phyloP scores from a whole-genome alignment of 2,113 vertebrate species.

The Corvus cornix region DNA sequence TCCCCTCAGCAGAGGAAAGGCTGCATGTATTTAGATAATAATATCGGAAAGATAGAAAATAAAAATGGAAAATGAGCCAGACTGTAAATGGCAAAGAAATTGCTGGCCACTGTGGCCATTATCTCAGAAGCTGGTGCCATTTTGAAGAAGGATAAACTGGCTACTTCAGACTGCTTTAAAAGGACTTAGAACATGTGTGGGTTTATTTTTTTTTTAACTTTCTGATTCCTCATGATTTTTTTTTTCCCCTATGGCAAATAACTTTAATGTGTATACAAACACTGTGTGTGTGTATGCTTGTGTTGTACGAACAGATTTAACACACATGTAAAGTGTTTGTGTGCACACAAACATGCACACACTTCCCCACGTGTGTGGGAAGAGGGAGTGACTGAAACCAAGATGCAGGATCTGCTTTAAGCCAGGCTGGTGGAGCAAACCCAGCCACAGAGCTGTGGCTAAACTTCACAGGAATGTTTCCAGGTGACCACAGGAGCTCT shows the following conservation, averaged over 20 bases:
- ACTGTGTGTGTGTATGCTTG: background rate
- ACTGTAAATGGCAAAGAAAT: background rate
- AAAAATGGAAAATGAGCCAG: background rate
- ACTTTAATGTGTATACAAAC: background rate
- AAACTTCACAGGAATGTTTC: background rate
- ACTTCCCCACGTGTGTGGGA: fast-evolving
- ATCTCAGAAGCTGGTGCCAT: background rate
- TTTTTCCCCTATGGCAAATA: background rate
- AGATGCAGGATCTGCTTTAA: background rate
- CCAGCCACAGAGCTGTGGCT: background rate
- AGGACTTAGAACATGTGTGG: background rate
- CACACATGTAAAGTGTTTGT: fast-evolving
- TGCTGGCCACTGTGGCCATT: background rate
- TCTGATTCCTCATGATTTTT: background rate
- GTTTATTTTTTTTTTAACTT: background rate
- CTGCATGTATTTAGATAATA: background rate
- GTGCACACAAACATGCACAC: fast-evolving
- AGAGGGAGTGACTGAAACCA: fast-evolving
- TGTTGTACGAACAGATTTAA: background rate
- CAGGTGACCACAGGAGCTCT: background rate
- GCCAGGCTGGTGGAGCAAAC: background rate
- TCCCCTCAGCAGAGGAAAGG: background rate
- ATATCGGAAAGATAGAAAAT: background rate
- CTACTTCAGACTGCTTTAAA: background rate
- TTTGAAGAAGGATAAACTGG: background rate